Evolutionary conservation across 2,113 vertebrate genomes (phyloP).

Genomic region (Hirundichthys speculiger): DNA sequence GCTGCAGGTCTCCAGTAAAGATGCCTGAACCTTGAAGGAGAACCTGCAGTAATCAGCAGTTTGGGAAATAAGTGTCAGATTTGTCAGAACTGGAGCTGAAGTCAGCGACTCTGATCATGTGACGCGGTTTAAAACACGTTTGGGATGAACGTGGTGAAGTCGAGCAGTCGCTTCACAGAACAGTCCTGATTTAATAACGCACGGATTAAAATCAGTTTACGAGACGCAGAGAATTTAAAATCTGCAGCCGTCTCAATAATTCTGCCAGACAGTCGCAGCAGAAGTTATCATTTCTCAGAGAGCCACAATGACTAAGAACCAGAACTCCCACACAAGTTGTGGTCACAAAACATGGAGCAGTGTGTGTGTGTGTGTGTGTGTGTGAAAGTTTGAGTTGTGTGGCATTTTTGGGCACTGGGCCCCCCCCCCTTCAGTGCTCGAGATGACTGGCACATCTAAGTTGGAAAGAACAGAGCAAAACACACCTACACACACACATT

Average conservation of each 20-base stretch:
- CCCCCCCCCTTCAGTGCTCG: conserved; percentile 29
- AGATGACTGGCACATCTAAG: conserved; percentile 51
- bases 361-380: neutral
- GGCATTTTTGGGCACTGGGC: conserved; percentile 3
- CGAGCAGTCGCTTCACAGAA: no score
- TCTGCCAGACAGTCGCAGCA: neutral
- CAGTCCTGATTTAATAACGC: no score
- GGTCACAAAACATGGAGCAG: conserved; percentile 22
- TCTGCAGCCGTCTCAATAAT: no score
- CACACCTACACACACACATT: neutral
- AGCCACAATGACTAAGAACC: conserved; percentile 43
- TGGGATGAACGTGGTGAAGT: no score
- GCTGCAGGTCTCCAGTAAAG: neutral
- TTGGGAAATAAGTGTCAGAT: no score
- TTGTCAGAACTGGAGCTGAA: no score
- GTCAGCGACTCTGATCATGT: no score
- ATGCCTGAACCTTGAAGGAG: neutral
- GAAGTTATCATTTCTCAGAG: conserved; percentile 40
- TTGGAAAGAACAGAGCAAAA: conserved; percentile 7
- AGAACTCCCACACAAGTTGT: conserved; percentile 52
- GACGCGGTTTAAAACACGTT: no score
- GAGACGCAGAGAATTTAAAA: no score
- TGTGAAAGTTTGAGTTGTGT: neutral
- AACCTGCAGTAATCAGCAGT: no score
- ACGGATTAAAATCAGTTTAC: no score